Evolutionary conservation across 2,888 invertebrate genomes (phyloP).

Genomic region (Spodoptera picta): DNA sequence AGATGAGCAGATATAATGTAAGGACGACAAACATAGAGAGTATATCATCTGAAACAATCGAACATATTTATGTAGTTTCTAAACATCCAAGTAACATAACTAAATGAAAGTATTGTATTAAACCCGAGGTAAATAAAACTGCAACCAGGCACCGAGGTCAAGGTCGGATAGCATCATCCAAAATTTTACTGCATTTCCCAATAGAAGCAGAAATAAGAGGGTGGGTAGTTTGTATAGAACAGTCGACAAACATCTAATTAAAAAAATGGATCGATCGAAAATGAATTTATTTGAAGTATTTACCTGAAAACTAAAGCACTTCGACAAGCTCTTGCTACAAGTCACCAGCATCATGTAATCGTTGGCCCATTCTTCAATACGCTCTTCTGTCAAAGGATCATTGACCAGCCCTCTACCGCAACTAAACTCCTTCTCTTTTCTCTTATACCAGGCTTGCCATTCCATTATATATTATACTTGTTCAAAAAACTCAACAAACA

Average conservation of each 20-base stretch:
- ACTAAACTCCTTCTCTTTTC: background rate
- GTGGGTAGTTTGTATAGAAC: too few species aligned
- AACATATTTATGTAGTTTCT: background rate
- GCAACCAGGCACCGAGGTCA: too few species aligned
- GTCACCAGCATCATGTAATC: slow-evolving; percentile 11
- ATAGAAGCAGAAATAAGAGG: too few species aligned
- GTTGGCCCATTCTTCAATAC: slow-evolving; percentile 9
- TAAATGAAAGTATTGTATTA: too few species aligned
- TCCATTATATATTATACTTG: slow-evolving; percentile 4
- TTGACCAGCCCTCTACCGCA: background rate
- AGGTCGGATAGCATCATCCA: too few species aligned
- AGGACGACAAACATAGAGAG: background rate
- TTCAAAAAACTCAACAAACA: slow-evolving; percentile 6
- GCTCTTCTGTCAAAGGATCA: background rate
- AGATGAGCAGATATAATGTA: background rate
- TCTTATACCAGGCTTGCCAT: background rate
- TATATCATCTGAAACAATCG: slow-evolving; percentile 17
- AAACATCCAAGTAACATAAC: too few species aligned
- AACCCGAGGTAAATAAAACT: too few species aligned
- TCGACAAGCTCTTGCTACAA: slow-evolving; percentile 12
- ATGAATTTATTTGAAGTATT: background rate
- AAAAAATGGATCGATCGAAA: too few species aligned
- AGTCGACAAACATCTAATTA: too few species aligned
- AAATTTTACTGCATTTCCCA: too few species aligned
- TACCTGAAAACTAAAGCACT: slow-evolving; percentile 26